These are phyloP conservation scores for Sarcophaga variegata DNA, from an alignment of 2,888 invertebrate genomes.

Conservation along the genomic window DNA sequence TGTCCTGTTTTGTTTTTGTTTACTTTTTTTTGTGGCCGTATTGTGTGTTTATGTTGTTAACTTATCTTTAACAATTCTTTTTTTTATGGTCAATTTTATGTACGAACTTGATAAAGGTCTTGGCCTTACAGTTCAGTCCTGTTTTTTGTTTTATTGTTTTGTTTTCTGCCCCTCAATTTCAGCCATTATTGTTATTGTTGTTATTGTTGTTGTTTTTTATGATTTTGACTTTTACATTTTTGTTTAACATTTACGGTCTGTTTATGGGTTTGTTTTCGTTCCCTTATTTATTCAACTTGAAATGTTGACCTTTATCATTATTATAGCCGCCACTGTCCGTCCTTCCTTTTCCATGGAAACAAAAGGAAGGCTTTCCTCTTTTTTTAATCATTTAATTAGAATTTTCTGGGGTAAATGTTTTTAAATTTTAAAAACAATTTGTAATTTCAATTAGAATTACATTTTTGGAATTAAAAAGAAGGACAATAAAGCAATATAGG, in stretches of 20 bases:
- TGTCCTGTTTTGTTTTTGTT: too few species aligned
- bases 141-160: neutral
- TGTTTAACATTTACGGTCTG: constrained; percentile 58
- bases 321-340: neutral
- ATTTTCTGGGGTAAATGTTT: neutral
- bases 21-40: too few species aligned
- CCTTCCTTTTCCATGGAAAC: neutral
- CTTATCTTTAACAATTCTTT: constrained; percentile 25
- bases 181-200: neutral
- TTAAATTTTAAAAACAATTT: too few species aligned
- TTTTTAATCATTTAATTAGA: neutral
- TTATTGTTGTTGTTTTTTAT: neutral
- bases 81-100: constrained; percentile 50
- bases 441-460: too few species aligned
- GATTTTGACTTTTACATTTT: constrained; percentile 53
- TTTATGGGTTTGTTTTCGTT: constrained; percentile 22
- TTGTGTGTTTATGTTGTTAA: constrained; percentile 1
- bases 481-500: too few species aligned
- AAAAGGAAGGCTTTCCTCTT: neutral
- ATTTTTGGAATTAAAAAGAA: too few species aligned
- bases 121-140: neutral
- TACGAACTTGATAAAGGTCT: constrained; percentile 40
- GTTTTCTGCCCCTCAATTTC: neutral
- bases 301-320: constrained; percentile 41
- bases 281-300: neutral